phyloP scores from a whole-genome alignment of 2,113 vertebrate genomes.

The Hyaena hyaena region DNA sequence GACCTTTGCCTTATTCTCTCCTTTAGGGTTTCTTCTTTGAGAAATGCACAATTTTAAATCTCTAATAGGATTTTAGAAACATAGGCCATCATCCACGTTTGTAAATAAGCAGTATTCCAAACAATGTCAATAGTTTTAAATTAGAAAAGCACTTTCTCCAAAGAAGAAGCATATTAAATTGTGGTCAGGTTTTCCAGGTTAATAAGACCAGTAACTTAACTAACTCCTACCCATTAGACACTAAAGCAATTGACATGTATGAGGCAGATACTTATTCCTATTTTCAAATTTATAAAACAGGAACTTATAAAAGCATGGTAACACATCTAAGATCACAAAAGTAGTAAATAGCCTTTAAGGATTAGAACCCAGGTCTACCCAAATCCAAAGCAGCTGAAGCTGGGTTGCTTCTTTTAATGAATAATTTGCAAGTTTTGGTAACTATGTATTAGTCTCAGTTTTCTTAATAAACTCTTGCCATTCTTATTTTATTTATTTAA shows the following conservation, averaged over 20 bases:
- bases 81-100: background rate
- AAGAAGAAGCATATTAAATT: background rate
- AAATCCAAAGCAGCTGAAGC: slow-evolving; percentile 27
- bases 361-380: background rate
- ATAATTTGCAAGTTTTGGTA: background rate
- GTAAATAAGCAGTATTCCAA: slow-evolving; percentile 53
- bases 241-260: background rate
- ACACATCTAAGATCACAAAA: slow-evolving; percentile 19
- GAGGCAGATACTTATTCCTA: slow-evolving; percentile 21
- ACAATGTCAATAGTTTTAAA: slow-evolving; percentile 47
- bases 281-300: slow-evolving; percentile 27
- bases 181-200: background rate
- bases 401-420: slow-evolving; percentile 32
- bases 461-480: too few species aligned
- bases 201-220: slow-evolving; percentile 3
- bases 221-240: background rate
- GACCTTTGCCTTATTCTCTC: background rate
- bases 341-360: background rate
- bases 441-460: background rate
- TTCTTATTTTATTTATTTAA: too few species aligned
- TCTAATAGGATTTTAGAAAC: slow-evolving; percentile 50
- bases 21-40: slow-evolving; percentile 34
- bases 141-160: slow-evolving; percentile 39
- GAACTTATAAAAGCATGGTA: slow-evolving; percentile 32
- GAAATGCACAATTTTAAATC: slow-evolving; percentile 41